Evolutionary conservation across 2,113 vertebrate genomes (phyloP).

Genomic region (Oenanthe oenanthe): DNA sequence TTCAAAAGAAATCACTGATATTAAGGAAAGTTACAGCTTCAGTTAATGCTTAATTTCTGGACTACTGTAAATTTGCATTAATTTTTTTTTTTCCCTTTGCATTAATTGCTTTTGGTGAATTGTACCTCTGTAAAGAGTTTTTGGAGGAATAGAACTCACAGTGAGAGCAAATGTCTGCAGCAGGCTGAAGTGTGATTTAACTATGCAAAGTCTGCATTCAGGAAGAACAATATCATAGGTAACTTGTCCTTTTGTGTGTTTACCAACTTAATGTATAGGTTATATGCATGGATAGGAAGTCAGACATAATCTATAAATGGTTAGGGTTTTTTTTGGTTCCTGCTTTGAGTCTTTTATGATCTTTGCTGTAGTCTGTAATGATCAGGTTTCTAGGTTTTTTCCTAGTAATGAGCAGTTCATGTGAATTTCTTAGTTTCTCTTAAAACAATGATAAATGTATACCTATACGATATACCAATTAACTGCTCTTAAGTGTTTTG

Average conservation of each 20-base stretch:
- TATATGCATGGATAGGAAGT: not conserved
- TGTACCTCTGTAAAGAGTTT: not conserved
- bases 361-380: not conserved
- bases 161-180: not conserved
- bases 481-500: not conserved
- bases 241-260: not conserved
- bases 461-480: not conserved
- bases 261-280: not conserved
- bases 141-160: not conserved
- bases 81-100: not conserved
- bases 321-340: not conserved
- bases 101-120: not conserved
- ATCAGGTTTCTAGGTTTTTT: not conserved
- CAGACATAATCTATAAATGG: not conserved
- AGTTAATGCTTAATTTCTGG: not conserved
- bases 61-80: not conserved
- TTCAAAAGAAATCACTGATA: not conserved
- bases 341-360: not conserved
- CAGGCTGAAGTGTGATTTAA: not conserved
- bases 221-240: not conserved
- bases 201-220: not conserved
- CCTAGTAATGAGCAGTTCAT: not conserved
- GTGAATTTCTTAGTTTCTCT: not conserved
- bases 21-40: not conserved
- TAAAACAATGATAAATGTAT: not conserved